phyloP scores from a whole-genome alignment of 1,140 invertebrate species.

The Bombyx mori region ASM3026992v2 NC_085126.1:8512001-8512500 shows the following conservation, averaged over 20 bases:
- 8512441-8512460: slow-evolving; percentile 16
- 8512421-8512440: slow-evolving; percentile 4
- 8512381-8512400: not conserved
- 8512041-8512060: not conserved
- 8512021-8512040: too few species aligned
- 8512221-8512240: too few species aligned
- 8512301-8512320: too few species aligned
- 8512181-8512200: slow-evolving; percentile 10
- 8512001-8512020: too few species aligned
- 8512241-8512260: too few species aligned
- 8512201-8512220: too few species aligned
- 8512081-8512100: not conserved
- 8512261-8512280: too few species aligned
- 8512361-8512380: too few species aligned
- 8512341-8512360: too few species aligned
- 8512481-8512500: slow-evolving; percentile 22
- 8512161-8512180: slow-evolving; percentile 21
- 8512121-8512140: slow-evolving; percentile 29
- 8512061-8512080: not conserved
- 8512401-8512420: slow-evolving; percentile 2
- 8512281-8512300: too few species aligned
- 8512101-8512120: slow-evolving; percentile 7
- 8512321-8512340: too few species aligned
- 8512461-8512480: slow-evolving; percentile 28
- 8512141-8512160: slow-evolving; percentile 25